Percentiles rank a stretch among this genome's conserved stretches.
Conservation (phyloP, 2,113 vertebrate genomes). For the Phyllopteryx taeniolatus region DNA sequence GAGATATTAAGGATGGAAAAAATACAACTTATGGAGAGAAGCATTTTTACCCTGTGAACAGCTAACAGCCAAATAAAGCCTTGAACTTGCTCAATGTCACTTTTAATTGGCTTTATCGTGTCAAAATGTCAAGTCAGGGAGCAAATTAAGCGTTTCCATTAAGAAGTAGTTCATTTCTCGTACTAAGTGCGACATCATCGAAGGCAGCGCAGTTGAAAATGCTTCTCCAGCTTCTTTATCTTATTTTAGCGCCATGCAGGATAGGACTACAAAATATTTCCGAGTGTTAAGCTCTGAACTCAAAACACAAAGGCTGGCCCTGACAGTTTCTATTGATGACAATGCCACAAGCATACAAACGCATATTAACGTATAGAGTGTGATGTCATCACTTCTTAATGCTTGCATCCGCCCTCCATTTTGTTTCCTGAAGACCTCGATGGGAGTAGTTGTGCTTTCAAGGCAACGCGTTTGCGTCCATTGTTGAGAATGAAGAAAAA, state of each 20-base stretch:
- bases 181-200: too few species aligned
- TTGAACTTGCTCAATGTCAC: background rate
- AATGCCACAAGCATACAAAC: background rate
- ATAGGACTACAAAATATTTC: background rate
- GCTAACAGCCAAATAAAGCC: background rate
- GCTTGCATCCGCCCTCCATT: background rate
- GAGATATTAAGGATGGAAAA: too few species aligned
- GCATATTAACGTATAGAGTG: background rate
- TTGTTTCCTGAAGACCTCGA: background rate
- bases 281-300: background rate
- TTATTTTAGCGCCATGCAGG: background rate
- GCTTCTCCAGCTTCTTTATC: background rate
- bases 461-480: background rate
- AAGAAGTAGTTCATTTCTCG: background rate
- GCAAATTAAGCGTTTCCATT: background rate
- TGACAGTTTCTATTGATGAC: background rate
- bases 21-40: too few species aligned
- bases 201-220: too few species aligned
- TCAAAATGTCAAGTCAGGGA: conserved; percentile 6
- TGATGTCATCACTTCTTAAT: background rate
- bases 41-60: too few species aligned
- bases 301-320: background rate
- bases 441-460: background rate
- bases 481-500: conserved; percentile 10
- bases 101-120: background rate